Percentiles rank a stretch among this genome's conserved stretches.
Evolutionary conservation across 2,113 vertebrate species (phyloP).

Genomic region (Oreotragus oreotragus): DNA sequence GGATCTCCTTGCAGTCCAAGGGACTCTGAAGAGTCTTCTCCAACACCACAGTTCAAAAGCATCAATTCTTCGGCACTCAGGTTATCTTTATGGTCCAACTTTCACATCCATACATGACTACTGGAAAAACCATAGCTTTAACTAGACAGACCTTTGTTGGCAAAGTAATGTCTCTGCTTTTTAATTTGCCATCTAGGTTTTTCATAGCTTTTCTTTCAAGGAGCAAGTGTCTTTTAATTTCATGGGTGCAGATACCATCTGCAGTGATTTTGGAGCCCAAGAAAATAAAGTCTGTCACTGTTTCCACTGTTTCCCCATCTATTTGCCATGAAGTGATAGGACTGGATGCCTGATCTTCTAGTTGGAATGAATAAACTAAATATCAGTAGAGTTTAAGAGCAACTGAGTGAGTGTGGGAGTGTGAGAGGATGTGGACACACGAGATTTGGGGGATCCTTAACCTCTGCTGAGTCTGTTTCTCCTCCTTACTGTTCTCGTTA

Average conservation of each 20-base stretch:
- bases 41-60: background rate
- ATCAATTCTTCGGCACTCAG: background rate
- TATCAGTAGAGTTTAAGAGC: background rate
- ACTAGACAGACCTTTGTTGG: background rate
- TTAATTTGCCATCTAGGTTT: background rate
- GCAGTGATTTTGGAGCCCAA: background rate
- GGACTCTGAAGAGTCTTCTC: background rate
- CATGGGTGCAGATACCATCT: background rate
- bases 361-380: background rate
- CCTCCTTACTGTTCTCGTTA: background rate
- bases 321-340: background rate
- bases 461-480: background rate
- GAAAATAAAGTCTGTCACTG: background rate
- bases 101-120: background rate
- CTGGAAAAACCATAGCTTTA: background rate
- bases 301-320: background rate
- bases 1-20: background rate
- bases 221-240: background rate
- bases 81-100: background rate
- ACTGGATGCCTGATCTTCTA: background rate
- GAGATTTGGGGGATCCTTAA: background rate
- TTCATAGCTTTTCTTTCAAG: background rate
- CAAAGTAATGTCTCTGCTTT: background rate
- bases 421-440: fast-evolving
- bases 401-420: too few relatives aligned